Conservation (phyloP, 2,797 vertebrate species). For the Strix occidentalis region DNA sequence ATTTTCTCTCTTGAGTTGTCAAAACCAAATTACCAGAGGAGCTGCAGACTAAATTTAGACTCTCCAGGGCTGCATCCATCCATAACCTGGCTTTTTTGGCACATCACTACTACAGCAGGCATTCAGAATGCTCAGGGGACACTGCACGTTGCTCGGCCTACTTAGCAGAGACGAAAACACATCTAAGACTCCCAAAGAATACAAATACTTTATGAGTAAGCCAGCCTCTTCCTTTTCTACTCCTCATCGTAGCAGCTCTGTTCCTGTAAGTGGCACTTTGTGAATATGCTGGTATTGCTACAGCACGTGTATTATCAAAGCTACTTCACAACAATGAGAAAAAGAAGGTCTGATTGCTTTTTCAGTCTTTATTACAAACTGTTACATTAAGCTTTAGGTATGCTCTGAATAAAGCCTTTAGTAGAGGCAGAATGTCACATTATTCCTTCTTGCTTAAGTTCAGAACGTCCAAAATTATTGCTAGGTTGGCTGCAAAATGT, state of each 20-base stretch:
- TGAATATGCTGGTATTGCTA: background rate
- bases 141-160: conserved; percentile 31
- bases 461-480: background rate
- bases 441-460: background rate
- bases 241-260: background rate
- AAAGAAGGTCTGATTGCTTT: background rate
- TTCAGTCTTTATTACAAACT: background rate
- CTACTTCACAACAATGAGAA: background rate
- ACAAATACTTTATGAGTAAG: conserved; percentile 46
- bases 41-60: conserved; percentile 67
- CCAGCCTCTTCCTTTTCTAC: conserved; percentile 1
- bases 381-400: background rate
- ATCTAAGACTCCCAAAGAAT: conserved; percentile 24
- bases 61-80: conserved; percentile 58
- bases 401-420: background rate
- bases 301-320: background rate
- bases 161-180: conserved; percentile 63
- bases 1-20: conserved; percentile 35
- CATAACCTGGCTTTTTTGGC: conserved; percentile 64
- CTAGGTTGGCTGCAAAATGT: background rate
- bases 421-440: background rate
- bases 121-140: conserved; percentile 46
- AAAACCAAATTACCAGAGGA: conserved; percentile 38
- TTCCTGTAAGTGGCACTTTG: background rate
- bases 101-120: conserved; percentile 29